Conservation (phyloP, 2,888 invertebrate genomes). For the Herminia tarsipennalis region DNA sequence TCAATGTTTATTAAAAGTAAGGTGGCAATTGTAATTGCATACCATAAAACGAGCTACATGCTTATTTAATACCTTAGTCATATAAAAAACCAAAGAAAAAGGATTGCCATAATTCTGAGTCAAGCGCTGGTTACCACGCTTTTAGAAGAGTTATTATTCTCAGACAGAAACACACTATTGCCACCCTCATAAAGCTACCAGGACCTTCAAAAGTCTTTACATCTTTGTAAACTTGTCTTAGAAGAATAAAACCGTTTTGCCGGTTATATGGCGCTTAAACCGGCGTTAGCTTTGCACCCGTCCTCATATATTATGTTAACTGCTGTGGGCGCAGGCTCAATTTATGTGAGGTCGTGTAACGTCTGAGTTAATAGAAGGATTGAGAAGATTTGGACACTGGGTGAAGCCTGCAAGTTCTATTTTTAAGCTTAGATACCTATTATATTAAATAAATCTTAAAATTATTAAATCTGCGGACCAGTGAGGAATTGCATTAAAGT, state of each 20-base stretch:
- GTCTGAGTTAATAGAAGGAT: conserved; percentile 11
- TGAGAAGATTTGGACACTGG: conserved; percentile 15
- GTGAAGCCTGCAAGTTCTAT: not conserved
- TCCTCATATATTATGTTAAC: conserved; percentile 52
- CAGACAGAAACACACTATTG: too few relatives aligned
- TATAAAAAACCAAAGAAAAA: too few relatives aligned
- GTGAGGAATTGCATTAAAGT: too few relatives aligned
- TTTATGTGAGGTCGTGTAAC: conserved; percentile 37
- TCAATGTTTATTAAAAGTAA: too few relatives aligned
- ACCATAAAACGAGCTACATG: too few relatives aligned
- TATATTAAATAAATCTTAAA: too few relatives aligned
- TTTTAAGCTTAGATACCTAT: not conserved
- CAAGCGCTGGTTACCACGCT: too few relatives aligned
- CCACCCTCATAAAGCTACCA: not conserved
- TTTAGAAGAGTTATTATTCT: too few relatives aligned
- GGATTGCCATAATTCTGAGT: too few relatives aligned
- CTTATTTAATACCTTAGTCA: too few relatives aligned
- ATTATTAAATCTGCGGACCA: too few relatives aligned
- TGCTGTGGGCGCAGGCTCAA: conserved; percentile 28
- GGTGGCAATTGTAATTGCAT: too few relatives aligned
- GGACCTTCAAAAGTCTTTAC: not conserved
- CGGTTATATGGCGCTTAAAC: conserved; percentile 48
- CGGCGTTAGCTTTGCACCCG: conserved; percentile 48
- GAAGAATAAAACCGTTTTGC: conserved; percentile 42
- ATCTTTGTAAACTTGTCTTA: conserved; percentile 27